A percentile compares a stretch with the other conserved stretches of the same genome.
phyloP scores from a whole-genome alignment of 2,113 vertebrate genomes.

The Nothocercus nigrocapillus region DNA sequence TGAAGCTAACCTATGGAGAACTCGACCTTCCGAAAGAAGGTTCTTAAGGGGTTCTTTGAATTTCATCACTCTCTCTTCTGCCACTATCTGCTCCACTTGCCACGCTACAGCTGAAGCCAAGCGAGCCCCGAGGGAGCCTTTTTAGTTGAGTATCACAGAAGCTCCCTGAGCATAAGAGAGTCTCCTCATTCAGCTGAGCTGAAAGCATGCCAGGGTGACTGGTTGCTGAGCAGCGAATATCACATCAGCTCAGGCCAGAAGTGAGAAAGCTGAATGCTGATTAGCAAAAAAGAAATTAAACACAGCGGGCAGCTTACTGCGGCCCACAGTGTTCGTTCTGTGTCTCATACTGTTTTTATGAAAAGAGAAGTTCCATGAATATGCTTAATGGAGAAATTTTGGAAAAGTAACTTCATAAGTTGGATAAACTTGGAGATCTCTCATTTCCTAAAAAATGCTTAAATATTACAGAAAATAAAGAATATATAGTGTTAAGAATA shows the following conservation, averaged over 20 bases:
- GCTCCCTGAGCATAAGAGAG: background rate
- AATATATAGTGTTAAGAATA: background rate
- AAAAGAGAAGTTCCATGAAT: background rate
- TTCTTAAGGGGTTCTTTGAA: background rate
- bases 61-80: background rate
- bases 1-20: background rate
- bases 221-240: background rate
- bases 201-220: background rate
- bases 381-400: background rate
- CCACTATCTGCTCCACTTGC: background rate
- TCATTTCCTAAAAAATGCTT: background rate
- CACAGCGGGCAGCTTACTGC: background rate
- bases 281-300: background rate
- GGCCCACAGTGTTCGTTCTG: background rate
- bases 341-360: background rate
- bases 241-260: background rate
- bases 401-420: background rate
- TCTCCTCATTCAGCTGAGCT: background rate
- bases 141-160: background rate
- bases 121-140: background rate
- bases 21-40: background rate
- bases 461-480: background rate
- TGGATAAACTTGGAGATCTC: background rate
- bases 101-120: background rate
- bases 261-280: background rate